Conservation (phyloP, 2,888 invertebrate species). For the Morinoia aosen region DNA sequence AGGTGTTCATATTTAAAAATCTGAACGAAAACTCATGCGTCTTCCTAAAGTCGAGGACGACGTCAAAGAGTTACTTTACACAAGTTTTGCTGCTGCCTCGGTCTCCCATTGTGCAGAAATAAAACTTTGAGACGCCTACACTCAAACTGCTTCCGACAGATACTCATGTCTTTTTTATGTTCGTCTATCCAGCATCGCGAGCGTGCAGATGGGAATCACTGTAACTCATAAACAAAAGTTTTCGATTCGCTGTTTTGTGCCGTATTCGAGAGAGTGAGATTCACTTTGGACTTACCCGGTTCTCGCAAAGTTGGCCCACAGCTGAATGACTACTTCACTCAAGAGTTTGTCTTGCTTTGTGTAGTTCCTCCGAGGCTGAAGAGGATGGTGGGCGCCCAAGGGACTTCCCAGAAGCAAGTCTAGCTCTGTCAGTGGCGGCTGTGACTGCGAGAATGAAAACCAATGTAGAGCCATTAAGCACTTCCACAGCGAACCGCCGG, state of each 20-base stretch:
- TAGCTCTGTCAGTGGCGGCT: conserved; percentile 50
- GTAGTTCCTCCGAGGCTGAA: conserved; percentile 42
- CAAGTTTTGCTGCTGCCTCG: too few relatives aligned
- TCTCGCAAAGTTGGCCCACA: conserved; percentile 56
- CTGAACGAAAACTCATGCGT: background rate
- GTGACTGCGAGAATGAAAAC: conserved; percentile 33
- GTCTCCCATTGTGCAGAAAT: background rate
- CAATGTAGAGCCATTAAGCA: background rate
- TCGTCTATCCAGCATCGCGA: background rate
- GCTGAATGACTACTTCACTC: conserved; percentile 53
- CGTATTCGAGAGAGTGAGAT: background rate
- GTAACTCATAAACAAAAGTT: background rate
- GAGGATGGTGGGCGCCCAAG: conserved; percentile 48
- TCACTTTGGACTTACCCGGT: conserved; percentile 35
- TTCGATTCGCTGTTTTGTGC: background rate
- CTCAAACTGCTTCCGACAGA: background rate
- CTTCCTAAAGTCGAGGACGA: background rate
- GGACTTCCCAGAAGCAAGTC: conserved; percentile 53
- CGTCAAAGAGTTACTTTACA: background rate
- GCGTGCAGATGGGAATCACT: background rate
- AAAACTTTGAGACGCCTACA: background rate
- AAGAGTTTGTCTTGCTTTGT: conserved; percentile 54
- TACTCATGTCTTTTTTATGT: background rate
- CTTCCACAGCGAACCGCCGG: background rate
- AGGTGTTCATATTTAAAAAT: background rate